A percentile compares a stretch with the other conserved stretches of the same genome.
Evolutionary conservation across 2,113 vertebrate species (phyloP).

Genomic region (human (Homo sapiens)): DNA sequence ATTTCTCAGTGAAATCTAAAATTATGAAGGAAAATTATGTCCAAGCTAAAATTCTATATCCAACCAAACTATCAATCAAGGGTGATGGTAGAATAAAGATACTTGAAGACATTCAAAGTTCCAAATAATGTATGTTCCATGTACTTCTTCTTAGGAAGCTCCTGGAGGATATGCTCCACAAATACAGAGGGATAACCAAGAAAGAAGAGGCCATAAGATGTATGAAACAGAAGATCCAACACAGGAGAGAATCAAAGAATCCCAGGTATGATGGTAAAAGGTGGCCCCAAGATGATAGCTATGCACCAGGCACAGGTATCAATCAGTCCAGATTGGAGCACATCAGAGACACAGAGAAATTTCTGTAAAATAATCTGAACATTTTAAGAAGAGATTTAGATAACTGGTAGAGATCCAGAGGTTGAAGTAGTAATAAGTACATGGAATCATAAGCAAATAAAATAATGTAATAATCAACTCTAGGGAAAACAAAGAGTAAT

Average conservation of each 20-base stretch:
- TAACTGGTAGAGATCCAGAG: not conserved
- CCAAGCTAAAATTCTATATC: conserved; percentile 41
- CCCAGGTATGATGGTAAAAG: not conserved
- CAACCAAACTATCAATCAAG: not conserved
- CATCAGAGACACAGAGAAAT: not conserved
- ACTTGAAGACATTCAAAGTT: not conserved
- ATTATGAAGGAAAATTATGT: conserved; percentile 37
- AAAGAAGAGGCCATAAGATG: not conserved
- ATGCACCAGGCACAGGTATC: not conserved
- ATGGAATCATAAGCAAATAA: not conserved
- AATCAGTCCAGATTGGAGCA: not conserved
- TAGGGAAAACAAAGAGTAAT: conserved; percentile 30
- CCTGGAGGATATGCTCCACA: not conserved
- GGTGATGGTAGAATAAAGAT: not conserved
- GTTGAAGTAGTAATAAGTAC: not conserved
- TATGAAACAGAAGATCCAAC: not conserved
- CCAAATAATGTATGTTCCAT: not conserved
- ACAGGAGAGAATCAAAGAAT: not conserved
- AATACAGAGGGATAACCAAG: not conserved
- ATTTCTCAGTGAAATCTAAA: conserved; percentile 28
- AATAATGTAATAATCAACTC: not conserved
- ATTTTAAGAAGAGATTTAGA: not conserved
- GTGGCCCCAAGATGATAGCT: not conserved
- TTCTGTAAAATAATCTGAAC: not conserved
- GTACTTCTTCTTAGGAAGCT: not conserved